Conservation (phyloP, 2,113 vertebrate species). For the Phoenicopterus ruber region DNA sequence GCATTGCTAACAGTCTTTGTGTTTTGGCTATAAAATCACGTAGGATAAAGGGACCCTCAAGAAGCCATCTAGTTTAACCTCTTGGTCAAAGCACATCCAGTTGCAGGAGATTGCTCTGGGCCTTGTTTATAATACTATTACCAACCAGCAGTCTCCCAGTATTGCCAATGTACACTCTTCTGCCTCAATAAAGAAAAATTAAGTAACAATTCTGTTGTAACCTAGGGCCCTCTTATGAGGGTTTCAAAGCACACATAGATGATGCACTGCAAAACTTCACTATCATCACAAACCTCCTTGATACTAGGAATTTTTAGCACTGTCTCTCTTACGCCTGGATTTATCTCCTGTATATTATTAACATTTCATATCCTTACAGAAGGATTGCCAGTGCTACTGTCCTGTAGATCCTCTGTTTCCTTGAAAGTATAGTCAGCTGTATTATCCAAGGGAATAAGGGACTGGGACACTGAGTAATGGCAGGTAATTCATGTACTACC, state of each 20-base stretch:
- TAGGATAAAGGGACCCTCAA: neutral
- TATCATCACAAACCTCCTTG: neutral
- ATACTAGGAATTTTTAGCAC: neutral
- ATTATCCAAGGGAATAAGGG: neutral
- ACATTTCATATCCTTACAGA: neutral
- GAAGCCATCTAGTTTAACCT: neutral
- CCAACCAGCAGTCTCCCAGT: neutral
- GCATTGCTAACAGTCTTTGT: neutral
- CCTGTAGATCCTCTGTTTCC: neutral
- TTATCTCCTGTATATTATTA: neutral
- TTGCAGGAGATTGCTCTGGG: neutral
- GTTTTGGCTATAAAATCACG: neutral
- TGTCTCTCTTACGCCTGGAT: neutral
- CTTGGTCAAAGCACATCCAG: neutral
- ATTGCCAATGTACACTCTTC: accelerated
- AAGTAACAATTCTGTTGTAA: neutral
- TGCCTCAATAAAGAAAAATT: neutral
- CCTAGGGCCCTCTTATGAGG: neutral
- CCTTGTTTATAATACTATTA: neutral
- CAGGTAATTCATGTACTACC: neutral
- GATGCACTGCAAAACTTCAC: neutral
- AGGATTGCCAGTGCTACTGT: neutral
- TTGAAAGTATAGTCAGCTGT: neutral
- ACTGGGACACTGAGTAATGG: neutral
- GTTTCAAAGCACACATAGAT: neutral